Conservation (phyloP, 2,113 vertebrate genomes). For the Tyrannus savana region DNA sequence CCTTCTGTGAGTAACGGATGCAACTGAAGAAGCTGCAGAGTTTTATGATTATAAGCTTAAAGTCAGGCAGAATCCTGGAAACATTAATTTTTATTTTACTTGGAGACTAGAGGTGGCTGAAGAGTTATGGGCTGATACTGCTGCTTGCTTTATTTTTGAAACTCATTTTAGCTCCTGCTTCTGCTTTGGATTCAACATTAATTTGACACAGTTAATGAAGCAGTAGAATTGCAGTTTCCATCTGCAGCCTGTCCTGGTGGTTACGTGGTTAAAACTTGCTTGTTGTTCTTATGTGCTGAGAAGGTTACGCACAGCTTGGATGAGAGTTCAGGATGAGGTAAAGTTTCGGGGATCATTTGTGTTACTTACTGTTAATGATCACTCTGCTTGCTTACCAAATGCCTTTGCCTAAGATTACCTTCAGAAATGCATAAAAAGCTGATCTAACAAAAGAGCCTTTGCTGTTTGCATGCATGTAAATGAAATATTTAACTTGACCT, state of each 20-base stretch:
- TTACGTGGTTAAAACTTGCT: background rate
- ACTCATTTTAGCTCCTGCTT: background rate
- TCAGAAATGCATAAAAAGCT: background rate
- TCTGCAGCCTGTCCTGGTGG: background rate
- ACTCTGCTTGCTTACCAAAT: background rate
- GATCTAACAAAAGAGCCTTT: background rate
- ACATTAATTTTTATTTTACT: background rate
- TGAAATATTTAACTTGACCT: conserved; percentile 12
- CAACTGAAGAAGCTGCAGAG: background rate
- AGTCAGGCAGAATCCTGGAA: background rate
- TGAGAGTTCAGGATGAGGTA: background rate
- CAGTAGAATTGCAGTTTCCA: background rate
- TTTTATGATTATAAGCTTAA: background rate
- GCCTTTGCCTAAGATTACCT: background rate
- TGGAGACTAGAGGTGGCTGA: background rate
- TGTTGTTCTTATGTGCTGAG: background rate
- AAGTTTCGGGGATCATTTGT: background rate
- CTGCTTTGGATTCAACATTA: background rate
- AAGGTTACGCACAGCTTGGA: background rate
- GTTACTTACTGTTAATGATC: background rate
- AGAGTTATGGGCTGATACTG: background rate
- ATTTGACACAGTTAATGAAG: background rate
- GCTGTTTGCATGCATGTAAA: background rate
- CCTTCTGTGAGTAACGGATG: background rate
- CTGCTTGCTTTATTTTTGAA: background rate